These are phyloP conservation scores for Campylorhamphus procurvoides DNA, from an alignment of 2,113 vertebrate genomes.

Conservation along the genomic window DNA sequence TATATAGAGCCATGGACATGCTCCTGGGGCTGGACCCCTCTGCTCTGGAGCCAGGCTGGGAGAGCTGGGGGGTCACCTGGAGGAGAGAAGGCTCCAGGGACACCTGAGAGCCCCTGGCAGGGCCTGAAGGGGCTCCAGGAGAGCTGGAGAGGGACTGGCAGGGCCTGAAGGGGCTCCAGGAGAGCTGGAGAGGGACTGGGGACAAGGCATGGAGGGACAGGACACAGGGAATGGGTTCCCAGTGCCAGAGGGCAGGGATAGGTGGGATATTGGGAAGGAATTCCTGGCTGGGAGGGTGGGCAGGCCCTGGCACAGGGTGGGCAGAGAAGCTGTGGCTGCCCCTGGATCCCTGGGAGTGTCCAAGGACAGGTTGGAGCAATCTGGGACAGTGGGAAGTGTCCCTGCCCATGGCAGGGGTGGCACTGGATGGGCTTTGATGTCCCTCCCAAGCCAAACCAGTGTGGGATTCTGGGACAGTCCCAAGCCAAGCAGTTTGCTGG, in stretches of 20 bases:
- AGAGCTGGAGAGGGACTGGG: not conserved
- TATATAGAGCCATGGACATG: not conserved
- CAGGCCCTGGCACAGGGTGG: not conserved
- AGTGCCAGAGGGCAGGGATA: rapidly evolving
- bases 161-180: not conserved
- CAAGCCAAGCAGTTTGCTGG: not conserved
- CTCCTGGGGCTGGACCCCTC: not conserved
- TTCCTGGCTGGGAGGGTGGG: not conserved
- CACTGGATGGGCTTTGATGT: rapidly evolving
- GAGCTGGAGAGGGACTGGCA: not conserved
- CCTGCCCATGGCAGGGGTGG: not conserved
- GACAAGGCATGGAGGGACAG: not conserved
- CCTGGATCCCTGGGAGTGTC: not conserved
- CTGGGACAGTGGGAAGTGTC: not conserved
- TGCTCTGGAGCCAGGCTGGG: not conserved
- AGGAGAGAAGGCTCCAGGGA: not conserved
- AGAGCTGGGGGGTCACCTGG: not conserved
- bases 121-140: not conserved
- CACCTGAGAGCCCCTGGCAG: not conserved
- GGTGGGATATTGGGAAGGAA: not conserved
- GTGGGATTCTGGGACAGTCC: not conserved
- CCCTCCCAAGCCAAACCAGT: too few relatives aligned
- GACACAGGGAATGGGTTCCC: not conserved
- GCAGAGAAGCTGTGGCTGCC: not conserved
- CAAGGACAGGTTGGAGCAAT: not conserved